phyloP scores from a whole-genome alignment of 2,888 invertebrate genomes.

The Sphaeridia pumilis region DNA sequence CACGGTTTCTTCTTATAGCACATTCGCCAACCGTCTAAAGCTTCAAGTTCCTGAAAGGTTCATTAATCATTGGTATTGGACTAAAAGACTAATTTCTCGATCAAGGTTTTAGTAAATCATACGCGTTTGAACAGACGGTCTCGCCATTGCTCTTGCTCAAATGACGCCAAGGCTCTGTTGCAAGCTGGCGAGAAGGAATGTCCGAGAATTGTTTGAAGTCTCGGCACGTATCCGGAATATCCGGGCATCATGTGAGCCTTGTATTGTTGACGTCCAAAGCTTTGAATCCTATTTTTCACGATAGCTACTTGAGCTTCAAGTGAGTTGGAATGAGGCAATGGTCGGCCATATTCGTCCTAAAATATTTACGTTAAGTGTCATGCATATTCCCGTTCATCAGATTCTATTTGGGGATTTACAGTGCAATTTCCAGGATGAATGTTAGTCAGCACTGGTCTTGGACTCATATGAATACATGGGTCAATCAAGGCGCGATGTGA shows the following conservation, averaged over 20 bases:
- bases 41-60: constrained; percentile 27
- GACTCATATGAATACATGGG: constrained; percentile 33
- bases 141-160: constrained; percentile 33
- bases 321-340: constrained; percentile 11
- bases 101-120: neutral
- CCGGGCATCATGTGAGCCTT: constrained; percentile 30
- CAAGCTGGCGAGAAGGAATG: constrained; percentile 32
- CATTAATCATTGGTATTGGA: neutral
- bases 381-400: too few relatives aligned
- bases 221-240: constrained; percentile 31
- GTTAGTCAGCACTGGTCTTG: constrained; percentile 28
- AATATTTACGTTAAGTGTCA: neutral
- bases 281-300: constrained; percentile 29
- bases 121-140: constrained; percentile 25
- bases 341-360: constrained; percentile 30
- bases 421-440: constrained; percentile 31
- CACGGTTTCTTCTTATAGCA: constrained; percentile 35
- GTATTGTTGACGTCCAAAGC: constrained; percentile 32
- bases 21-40: constrained; percentile 34
- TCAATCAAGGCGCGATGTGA: constrained; percentile 29
- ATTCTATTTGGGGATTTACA: too few relatives aligned
- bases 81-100: neutral
- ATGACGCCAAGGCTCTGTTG: constrained; percentile 28
- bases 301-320: constrained; percentile 27
- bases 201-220: constrained; percentile 30